Evolutionary conservation across 2,797 vertebrate species (phyloP).

Genomic region (Coregonus sp.): DNA sequence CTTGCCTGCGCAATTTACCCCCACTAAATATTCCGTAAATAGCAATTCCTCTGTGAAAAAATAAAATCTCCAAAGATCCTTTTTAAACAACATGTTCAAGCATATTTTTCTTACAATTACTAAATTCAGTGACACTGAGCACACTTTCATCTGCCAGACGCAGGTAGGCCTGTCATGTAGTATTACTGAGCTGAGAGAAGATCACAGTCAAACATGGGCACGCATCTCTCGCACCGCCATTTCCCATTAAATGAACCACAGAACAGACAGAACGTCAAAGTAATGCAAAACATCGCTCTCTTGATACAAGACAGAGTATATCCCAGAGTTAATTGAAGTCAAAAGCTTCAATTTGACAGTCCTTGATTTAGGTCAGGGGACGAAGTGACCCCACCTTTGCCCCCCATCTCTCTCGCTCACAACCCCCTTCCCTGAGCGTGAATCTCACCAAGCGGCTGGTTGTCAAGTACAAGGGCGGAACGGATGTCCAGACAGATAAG

Average conservation of each 20-base stretch:
- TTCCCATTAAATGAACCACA: slow-evolving; percentile 9
- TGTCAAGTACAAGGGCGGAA: slow-evolving; percentile 60
- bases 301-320: background rate
- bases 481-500: slow-evolving; percentile 36
- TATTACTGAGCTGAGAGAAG: slow-evolving; percentile 2
- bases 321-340: slow-evolving; percentile 9
- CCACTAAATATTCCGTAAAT: background rate
- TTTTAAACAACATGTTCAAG: background rate
- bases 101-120: background rate
- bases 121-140: background rate
- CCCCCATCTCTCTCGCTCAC: background rate
- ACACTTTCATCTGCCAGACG: slow-evolving; percentile 1
- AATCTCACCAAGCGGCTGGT: slow-evolving; percentile 49
- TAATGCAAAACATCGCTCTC: background rate
- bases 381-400: background rate
- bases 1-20: background rate
- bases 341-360: slow-evolving; percentile 5
- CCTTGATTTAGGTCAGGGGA: background rate
- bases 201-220: background rate
- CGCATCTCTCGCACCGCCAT: slow-evolving; percentile 4
- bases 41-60: background rate
- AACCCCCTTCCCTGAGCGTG: background rate
- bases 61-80: background rate
- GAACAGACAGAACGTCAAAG: background rate
- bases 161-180: background rate